Evolutionary conservation across 2,797 vertebrate genomes (phyloP).

Genomic region (Acridotheres tristis): DNA sequence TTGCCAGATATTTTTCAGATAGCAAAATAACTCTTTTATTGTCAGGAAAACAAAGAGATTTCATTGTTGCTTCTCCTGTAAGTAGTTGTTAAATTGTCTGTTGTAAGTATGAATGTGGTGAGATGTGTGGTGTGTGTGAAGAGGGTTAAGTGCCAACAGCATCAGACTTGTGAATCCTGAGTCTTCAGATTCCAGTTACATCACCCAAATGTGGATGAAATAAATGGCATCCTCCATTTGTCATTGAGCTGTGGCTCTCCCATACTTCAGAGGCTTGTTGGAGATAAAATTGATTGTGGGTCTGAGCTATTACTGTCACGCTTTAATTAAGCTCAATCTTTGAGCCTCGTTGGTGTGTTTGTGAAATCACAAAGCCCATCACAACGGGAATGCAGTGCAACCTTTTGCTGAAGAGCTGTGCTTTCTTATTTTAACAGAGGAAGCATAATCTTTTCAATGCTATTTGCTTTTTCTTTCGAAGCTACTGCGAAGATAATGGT

Average conservation of each 20-base stretch:
- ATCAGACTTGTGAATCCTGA: neutral
- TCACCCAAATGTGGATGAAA: slow-evolving; percentile 1
- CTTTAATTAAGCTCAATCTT: slow-evolving; percentile 34
- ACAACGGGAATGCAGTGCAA: neutral
- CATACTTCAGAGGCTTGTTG: neutral
- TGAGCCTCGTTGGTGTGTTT: neutral
- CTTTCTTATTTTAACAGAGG: slow-evolving; percentile 21
- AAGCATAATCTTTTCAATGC: slow-evolving; percentile 38
- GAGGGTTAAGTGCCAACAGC: neutral
- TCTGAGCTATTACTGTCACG: slow-evolving; percentile 2
- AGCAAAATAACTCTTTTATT: slow-evolving; percentile 24
- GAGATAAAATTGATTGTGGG: slow-evolving; percentile 23
- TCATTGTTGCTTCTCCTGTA: neutral
- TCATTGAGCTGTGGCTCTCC: neutral
- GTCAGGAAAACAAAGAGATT: slow-evolving; percentile 39
- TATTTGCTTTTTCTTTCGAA: slow-evolving; percentile 46
- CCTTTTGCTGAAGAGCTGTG: slow-evolving; percentile 22
- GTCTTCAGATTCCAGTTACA: neutral
- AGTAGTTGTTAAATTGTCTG: neutral
- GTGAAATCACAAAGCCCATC: neutral
- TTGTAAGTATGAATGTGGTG: neutral
- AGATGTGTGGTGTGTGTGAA: neutral
- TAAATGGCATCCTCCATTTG: neutral
- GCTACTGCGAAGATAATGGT: slow-evolving; percentile 59
- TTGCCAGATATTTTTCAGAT: slow-evolving; percentile 27